Evolutionary conservation across 2,113 vertebrate genomes (phyloP).

Genomic region (Aegypius monachus): DNA sequence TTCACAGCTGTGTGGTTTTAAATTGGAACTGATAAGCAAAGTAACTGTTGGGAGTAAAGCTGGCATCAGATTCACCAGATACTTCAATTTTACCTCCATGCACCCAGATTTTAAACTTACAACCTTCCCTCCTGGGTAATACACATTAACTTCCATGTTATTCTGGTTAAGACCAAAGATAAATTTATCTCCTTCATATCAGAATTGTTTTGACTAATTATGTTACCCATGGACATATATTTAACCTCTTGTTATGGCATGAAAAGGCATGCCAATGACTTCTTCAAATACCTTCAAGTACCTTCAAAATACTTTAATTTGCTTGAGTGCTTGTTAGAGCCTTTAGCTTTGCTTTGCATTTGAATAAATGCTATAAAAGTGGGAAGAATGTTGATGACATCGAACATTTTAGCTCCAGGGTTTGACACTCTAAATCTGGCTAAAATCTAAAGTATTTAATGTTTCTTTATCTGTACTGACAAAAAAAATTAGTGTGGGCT

Average conservation of each 20-base stretch:
- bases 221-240: neutral
- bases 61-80: neutral
- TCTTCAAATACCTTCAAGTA: neutral
- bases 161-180: neutral
- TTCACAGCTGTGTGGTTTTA: neutral
- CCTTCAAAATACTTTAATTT: neutral
- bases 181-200: neutral
- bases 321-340: neutral
- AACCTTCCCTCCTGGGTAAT: neutral
- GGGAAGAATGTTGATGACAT: neutral
- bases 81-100: neutral
- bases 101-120: neutral
- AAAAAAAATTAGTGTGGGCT: neutral
- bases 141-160: neutral
- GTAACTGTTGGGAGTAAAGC: neutral
- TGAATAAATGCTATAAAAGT: neutral
- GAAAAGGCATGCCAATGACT: neutral
- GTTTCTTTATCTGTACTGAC: neutral
- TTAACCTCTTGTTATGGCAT: neutral
- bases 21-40: neutral
- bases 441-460: conserved; percentile 17
- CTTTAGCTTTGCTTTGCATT: conserved; percentile 3
- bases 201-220: neutral
- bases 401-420: neutral
- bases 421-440: conserved; percentile 6